These are phyloP conservation scores for Coremacera marginata DNA, from an alignment of 2,888 invertebrate species.

Conservation along the genomic window DNA sequence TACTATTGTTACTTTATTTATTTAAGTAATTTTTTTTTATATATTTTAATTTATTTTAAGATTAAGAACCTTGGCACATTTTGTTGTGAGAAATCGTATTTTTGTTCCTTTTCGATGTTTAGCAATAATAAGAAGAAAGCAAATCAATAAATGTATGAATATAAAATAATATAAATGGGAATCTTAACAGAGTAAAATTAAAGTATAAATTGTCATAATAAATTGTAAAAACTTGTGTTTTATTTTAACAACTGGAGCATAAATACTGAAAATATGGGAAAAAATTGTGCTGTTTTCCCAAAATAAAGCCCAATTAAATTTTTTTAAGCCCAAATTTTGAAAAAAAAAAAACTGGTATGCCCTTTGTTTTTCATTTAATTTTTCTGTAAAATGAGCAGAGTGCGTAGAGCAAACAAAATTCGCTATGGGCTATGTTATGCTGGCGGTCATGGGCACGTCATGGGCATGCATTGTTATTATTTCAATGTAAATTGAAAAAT, in stretches of 20 bases:
- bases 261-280: too few relatives aligned
- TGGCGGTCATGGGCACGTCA: too few relatives aligned
- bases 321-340: too few relatives aligned
- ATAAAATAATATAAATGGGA: slow-evolving; percentile 43
- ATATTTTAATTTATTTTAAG: neutral
- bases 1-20: neutral
- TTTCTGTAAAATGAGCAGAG: too few relatives aligned
- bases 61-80: neutral
- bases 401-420: too few relatives aligned
- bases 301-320: too few relatives aligned
- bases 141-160: slow-evolving; percentile 35
- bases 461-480: too few relatives aligned
- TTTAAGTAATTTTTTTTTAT: neutral
- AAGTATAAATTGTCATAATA: slow-evolving; percentile 33
- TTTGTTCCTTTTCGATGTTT: slow-evolving; percentile 36
- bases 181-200: slow-evolving; percentile 36
- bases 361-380: too few relatives aligned
- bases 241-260: neutral
- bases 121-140: slow-evolving; percentile 35
- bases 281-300: too few relatives aligned
- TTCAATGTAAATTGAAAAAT: too few relatives aligned
- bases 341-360: too few relatives aligned
- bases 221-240: slow-evolving; percentile 6
- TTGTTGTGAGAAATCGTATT: slow-evolving; percentile 16
- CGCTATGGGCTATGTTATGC: too few relatives aligned